Conservation (phyloP, 2,888 invertebrate species). For the Scotopteryx bipunctaria region DNA sequence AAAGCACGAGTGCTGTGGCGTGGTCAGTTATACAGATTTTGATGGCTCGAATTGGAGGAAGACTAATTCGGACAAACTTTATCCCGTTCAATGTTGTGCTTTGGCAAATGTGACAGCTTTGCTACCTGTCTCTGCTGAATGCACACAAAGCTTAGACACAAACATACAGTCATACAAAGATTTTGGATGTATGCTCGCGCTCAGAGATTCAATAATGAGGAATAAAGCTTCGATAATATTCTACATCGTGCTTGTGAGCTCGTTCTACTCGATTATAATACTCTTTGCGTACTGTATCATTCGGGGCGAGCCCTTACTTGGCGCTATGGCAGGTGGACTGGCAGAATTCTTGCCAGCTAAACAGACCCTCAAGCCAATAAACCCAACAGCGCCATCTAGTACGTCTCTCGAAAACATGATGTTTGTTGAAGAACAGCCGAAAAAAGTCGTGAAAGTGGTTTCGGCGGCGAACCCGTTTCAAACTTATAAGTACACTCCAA, state of each 20-base stretch:
- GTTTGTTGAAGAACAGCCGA: conserved; percentile 63
- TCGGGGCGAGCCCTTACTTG: conserved; percentile 61
- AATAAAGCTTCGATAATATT: conserved; percentile 60
- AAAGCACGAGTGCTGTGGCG: conserved; percentile 70
- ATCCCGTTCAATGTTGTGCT: conserved; percentile 68
- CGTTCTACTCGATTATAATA: conserved; percentile 51
- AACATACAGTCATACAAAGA: conserved; percentile 48
- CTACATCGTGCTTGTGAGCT: conserved; percentile 48
- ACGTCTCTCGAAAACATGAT: conserved; percentile 58
- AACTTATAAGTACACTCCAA: conserved; percentile 58
- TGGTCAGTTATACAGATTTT: conserved; percentile 60
- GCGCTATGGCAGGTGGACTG: conserved; percentile 45
- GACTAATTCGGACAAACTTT: conserved; percentile 47
- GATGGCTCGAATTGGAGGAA: conserved; percentile 58
- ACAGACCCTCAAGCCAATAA: conserved; percentile 34
- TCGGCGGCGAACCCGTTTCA: conserved; percentile 66
- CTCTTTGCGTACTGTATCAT: conserved; percentile 67
- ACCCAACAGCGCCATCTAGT: conserved; percentile 39
- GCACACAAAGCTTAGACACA: conserved; percentile 45
- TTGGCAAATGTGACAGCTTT: conserved; percentile 53
- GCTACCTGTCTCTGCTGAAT: conserved; percentile 54
- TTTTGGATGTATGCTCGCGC: conserved; percentile 58
- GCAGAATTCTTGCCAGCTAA: conserved; percentile 39
- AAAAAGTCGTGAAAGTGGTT: conserved; percentile 65
- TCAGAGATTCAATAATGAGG: conserved; percentile 51